Evolutionary conservation across 2,797 vertebrate species (phyloP), one percentile per base, ranked within the genome.

Genomic region (Sebastes cheni): DNA sequence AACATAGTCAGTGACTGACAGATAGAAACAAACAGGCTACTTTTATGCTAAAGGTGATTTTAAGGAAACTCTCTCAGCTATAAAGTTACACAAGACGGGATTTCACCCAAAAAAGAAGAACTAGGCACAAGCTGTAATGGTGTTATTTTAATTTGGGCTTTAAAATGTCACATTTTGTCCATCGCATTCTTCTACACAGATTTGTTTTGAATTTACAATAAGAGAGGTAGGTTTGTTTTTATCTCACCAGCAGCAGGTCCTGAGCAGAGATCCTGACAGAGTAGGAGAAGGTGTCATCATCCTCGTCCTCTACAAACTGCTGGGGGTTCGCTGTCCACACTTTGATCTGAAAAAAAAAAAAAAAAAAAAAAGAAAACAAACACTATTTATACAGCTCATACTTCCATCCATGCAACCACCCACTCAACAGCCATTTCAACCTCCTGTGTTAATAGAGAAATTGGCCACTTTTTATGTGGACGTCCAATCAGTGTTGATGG

Each of bases 281-380:
- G 78, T 99, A 99, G 20, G 99, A 99, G 92, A 99, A 99, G 0
- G 98, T 99, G 75, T 99, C 99, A 23, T 99, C 99, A 78, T 99
- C 99, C 87, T 99, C 99, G 46, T 99, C 99, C 87, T 99, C 98
- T 27, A 99, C 99, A 93, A 99, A 99, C 80, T 98, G 98, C 83
- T 99, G 98, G 0, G 99, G 99, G 93, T 98, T 99, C 0, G 98
- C 97, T 0, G 98, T 99, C 98, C 99, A 99, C 25, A 98, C 97
- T 90, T 99, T 99, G 86, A 99, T 97, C 99, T 99, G 81, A 22
- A 88, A 46, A 88, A 46, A 42, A 50, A 42, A 36, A 36, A n/a
- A n/a, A n/a, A n/a, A n/a, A n/a, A 70, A 58, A 79, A 23, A 52
- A 55, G 6, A 61, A 3, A 4, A 18, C 4, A 72, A n/a, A 81